Conservation (phyloP, 2,113 vertebrate species). For the Nothocercus julius region DNA sequence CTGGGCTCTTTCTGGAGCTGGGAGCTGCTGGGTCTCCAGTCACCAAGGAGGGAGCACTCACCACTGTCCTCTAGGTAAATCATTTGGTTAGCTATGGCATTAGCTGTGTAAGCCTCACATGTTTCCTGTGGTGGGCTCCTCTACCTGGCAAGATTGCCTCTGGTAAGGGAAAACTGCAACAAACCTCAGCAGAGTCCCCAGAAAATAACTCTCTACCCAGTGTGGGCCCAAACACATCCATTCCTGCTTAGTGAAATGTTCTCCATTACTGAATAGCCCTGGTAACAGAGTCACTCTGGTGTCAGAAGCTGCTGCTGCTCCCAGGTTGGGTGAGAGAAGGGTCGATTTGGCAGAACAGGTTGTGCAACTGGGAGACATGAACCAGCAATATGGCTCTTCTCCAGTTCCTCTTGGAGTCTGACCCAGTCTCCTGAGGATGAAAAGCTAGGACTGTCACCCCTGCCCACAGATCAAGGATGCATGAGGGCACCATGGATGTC, state of each 20-base stretch:
- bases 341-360: not conserved
- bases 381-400: not conserved
- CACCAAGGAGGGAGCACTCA: not conserved
- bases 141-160: not conserved
- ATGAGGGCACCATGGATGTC: not conserved
- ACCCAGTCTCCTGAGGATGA: not conserved
- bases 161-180: not conserved
- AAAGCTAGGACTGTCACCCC: not conserved
- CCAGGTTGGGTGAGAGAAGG: not conserved
- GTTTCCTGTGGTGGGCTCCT: fast-evolving
- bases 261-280: not conserved
- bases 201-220: not conserved
- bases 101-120: fast-evolving
- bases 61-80: not conserved
- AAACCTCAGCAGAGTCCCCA: not conserved
- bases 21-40: not conserved
- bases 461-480: not conserved
- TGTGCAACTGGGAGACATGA: not conserved
- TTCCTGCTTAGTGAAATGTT: not conserved
- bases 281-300: no score
- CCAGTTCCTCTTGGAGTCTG: not conserved
- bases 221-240: fast-evolving
- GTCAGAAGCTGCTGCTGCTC: not conserved
- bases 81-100: not conserved
- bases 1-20: not conserved